Percentiles rank a stretch among this genome's conserved stretches.
Evolutionary conservation across 2,888 invertebrate genomes (phyloP).

Genomic region (Lagria hirta): DNA sequence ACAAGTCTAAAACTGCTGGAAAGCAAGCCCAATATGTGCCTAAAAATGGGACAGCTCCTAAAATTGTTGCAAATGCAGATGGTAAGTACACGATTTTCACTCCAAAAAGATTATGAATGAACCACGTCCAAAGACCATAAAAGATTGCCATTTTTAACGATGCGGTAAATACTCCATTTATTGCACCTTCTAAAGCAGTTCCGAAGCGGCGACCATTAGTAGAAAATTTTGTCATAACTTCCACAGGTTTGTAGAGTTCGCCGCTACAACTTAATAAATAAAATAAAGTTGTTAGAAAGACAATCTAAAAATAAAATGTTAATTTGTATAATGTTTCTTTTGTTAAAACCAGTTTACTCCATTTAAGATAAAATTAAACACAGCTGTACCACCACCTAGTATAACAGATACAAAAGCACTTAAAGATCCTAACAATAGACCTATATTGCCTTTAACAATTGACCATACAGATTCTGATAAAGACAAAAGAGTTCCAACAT

Average conservation of each 20-base stretch:
- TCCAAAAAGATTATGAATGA: slow-evolving; percentile 92
- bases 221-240: slow-evolving; percentile 79
- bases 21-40: slow-evolving; percentile 95
- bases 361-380: slow-evolving; percentile 83
- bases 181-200: slow-evolving; percentile 80
- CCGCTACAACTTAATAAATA: slow-evolving; percentile 88
- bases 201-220: slow-evolving; percentile 79
- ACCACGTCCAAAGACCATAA: slow-evolving; percentile 98
- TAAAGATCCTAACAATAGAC: slow-evolving; percentile 77
- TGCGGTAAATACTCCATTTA: slow-evolving; percentile 93
- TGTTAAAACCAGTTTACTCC: slow-evolving; percentile 63
- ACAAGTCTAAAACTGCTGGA: slow-evolving; percentile 92
- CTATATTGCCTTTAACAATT: slow-evolving; percentile 90
- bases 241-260: slow-evolving; percentile 88
- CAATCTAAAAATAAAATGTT: slow-evolving; percentile 64
- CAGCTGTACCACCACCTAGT: slow-evolving; percentile 86
- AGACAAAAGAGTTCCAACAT: slow-evolving; percentile 85
- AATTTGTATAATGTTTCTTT: slow-evolving; percentile 1
- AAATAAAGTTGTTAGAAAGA: slow-evolving; percentile 95
- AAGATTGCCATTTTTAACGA: slow-evolving; percentile 96
- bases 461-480: slow-evolving; percentile 86
- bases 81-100: slow-evolving; percentile 95
- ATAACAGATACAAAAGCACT: slow-evolving; percentile 86
- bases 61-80: slow-evolving; percentile 85
- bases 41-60: slow-evolving; percentile 94